Evolutionary conservation across 2,113 vertebrate species (phyloP), one percentile per base, ranked within the genome.

Genomic region (Eurypyga helias): DNA sequence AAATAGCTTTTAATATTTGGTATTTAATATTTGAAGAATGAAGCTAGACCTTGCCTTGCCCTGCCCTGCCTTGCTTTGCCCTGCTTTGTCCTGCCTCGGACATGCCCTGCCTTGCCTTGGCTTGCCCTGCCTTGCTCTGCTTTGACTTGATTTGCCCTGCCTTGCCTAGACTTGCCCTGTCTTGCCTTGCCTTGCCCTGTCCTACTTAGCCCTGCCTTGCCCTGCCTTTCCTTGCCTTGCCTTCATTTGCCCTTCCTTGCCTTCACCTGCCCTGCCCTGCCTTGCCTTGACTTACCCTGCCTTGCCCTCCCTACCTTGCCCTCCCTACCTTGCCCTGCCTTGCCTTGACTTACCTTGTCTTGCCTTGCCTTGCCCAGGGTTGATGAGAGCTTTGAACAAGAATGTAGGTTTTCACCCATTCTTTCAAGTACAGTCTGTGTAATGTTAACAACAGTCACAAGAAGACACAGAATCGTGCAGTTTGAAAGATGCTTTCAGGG

Each of bases 191-290:
- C 49, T 24, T 25, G 15, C 15, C 20, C 49, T n/a, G n/a, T n/a
- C n/a, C n/a, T n/a, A n/a, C n/a, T n/a, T n/a, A n/a, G 21, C 1
- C 12, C 43, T 9, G 4, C 8, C 49, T 43, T 17, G 5, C 7
- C 8, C 15, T 13, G 25, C 21, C 64, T 29, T 5, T 36, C 15
- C n/a, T 10, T 8, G 17, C 11, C 34, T 17, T 19, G 24, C 11
- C 17, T 28, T 28, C 26, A 10, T 17, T 12, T 62, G 25, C 6
- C 38, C 21, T 28, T 17, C 2, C n/a, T 17, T 61, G 23, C 4
- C 58, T 10, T 36, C 43, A n/a, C 43, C 43, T 43, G 11, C 43
- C 43, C 43, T 43, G 11, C 43, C 43, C 43, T 43, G 11, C 43
- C 43, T 15, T 43, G 11, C 43, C 43, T n/a, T n/a, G 21, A 1